Conservation (phyloP, 2,888 invertebrate species). For the Dryobota labecula region DNA sequence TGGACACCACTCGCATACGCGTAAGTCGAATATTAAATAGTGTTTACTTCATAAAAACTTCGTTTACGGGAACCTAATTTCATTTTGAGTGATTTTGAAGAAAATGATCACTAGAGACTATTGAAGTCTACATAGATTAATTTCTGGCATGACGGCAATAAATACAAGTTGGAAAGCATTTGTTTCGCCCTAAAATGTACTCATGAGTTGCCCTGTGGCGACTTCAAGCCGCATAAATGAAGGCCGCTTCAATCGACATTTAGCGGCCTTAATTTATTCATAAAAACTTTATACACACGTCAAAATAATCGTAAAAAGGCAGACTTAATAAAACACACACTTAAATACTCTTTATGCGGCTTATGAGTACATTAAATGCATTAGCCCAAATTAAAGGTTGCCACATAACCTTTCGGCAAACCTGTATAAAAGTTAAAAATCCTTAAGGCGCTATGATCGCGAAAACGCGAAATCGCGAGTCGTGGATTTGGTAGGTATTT, state of each 20-base stretch:
- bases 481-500: too few species aligned
- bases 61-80: neutral
- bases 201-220: neutral
- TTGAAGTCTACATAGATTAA: neutral
- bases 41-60: neutral
- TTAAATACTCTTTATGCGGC: neutral
- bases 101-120: neutral
- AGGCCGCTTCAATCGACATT: too few species aligned
- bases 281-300: neutral
- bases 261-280: neutral
- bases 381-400: neutral
- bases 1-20: slow-evolving; percentile 78
- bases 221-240: too few species aligned
- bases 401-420: neutral
- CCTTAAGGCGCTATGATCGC: too few species aligned
- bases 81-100: neutral
- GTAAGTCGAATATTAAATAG: slow-evolving; percentile 68
- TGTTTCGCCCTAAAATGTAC: neutral
- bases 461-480: too few species aligned
- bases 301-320: neutral
- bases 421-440: neutral
- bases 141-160: neutral
- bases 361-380: neutral
- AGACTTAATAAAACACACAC: neutral
- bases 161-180: neutral